Percentiles rank a stretch among this genome's conserved stretches.
Evolutionary conservation across 2,888 invertebrate species (phyloP).

Genomic region (Yponomeuta sedellus): DNA sequence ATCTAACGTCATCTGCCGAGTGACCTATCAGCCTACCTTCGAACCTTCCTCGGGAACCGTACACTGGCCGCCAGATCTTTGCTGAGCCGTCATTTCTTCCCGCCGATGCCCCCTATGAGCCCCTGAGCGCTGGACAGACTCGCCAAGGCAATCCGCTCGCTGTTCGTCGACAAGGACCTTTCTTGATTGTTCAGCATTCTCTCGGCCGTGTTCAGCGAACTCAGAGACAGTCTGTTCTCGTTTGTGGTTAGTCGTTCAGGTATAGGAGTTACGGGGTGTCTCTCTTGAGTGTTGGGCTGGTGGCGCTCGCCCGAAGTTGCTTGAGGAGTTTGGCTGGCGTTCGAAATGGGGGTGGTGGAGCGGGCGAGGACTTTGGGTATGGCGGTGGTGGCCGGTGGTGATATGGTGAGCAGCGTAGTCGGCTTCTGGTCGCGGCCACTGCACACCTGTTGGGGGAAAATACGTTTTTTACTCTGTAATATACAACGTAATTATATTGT

Average conservation of each 20-base stretch:
- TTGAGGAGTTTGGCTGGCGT: slow-evolving; percentile 27
- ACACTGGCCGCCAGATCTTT: slow-evolving; percentile 37
- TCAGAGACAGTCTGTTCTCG: slow-evolving; percentile 42
- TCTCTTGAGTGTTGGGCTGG: slow-evolving; percentile 25
- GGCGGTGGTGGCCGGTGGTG: slow-evolving; percentile 50
- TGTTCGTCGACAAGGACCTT: slow-evolving; percentile 34
- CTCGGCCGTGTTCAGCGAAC: slow-evolving; percentile 46
- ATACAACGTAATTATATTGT: no score
- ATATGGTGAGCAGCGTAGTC: slow-evolving; percentile 49
- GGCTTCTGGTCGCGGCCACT: slow-evolving; percentile 70
- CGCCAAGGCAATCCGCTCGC: slow-evolving; percentile 55
- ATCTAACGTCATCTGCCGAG: not conserved
- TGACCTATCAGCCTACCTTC: slow-evolving; percentile 36
- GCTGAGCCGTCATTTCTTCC: slow-evolving; percentile 71
- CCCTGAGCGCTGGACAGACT: slow-evolving; percentile 60
- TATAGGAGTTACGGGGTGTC: slow-evolving; percentile 15
- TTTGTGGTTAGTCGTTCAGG: slow-evolving; percentile 2
- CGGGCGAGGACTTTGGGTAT: slow-evolving; percentile 49
- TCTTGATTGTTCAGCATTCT: slow-evolving; percentile 40
- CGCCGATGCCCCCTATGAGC: slow-evolving; percentile 52
- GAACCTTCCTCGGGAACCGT: slow-evolving; percentile 51
- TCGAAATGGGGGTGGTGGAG: slow-evolving; percentile 46
- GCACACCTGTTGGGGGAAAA: slow-evolving; percentile 50
- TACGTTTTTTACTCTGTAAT: not conserved
- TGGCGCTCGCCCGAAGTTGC: slow-evolving; percentile 23